Evolutionary conservation across 2,797 vertebrate genomes (phyloP).

Genomic region (Cossypha dichroa): DNA sequence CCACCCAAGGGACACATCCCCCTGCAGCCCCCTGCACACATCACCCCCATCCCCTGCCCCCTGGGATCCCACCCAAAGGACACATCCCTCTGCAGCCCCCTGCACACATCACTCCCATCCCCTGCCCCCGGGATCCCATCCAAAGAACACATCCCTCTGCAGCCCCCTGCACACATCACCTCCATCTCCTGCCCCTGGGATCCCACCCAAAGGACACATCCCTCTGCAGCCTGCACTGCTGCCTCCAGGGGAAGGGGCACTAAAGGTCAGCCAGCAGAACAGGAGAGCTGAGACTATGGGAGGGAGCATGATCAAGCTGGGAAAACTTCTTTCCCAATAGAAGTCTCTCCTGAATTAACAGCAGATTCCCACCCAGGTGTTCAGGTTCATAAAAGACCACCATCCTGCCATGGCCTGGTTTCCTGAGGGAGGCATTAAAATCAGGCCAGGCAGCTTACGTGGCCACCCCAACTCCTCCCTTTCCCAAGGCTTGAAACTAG

Average conservation of each 20-base stretch:
- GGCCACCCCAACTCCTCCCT: conserved; percentile 62
- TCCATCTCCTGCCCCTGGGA: neutral
- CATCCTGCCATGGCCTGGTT: neutral
- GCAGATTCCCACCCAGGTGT: neutral
- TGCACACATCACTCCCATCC: fast-evolving
- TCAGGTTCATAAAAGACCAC: neutral
- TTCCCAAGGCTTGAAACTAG: conserved; percentile 34
- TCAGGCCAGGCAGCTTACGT: conserved; percentile 51
- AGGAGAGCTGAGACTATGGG: fast-evolving
- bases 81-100: too few relatives aligned
- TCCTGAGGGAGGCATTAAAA: conserved; percentile 26
- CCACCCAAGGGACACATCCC: too few relatives aligned
- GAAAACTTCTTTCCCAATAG: neutral
- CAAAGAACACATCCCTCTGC: too few relatives aligned
- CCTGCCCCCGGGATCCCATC: neutral
- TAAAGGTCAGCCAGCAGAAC: neutral
- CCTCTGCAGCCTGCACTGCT: fast-evolving
- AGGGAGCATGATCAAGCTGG: neutral
- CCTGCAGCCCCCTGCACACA: neutral
- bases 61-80: too few relatives aligned
- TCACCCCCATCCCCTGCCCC: neutral
- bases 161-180: neutral
- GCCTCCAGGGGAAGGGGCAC: neutral
- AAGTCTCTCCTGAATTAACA: neutral
- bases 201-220: too few relatives aligned